Percentiles rank a stretch among this genome's conserved stretches.
These are phyloP conservation scores for Nyctalus aviator DNA, from an alignment of 2,797 vertebrate species.

Conservation along the genomic window DNA sequence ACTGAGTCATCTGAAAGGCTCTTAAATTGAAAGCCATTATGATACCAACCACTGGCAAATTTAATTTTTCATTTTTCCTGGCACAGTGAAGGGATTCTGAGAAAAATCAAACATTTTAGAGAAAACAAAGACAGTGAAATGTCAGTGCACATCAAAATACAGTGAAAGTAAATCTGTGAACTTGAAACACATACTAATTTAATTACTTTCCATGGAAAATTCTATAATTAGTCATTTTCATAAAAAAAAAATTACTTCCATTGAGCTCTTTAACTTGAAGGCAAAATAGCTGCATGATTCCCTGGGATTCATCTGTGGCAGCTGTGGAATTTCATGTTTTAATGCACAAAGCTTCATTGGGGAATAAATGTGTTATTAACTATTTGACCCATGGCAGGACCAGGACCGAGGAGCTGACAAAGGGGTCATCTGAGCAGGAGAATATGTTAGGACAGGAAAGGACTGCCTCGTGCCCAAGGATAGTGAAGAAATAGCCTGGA, in stretches of 20 bases:
- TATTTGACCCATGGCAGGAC: background rate
- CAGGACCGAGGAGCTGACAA: background rate
- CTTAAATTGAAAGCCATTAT: background rate
- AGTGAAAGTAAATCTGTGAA: background rate
- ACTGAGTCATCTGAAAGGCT: background rate
- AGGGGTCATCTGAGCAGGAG: background rate
- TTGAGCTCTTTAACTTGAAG: constrained; percentile 27
- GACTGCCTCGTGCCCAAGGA: background rate
- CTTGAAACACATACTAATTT: background rate
- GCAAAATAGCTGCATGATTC: background rate
- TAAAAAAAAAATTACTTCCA: background rate
- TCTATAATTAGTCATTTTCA: background rate
- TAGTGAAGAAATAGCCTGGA: background rate
- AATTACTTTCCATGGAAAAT: constrained; percentile 49
- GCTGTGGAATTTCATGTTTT: background rate
- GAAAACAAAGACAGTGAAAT: background rate
- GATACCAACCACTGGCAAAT: background rate
- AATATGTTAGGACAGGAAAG: background rate
- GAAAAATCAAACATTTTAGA: background rate
- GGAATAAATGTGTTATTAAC: background rate
- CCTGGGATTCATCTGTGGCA: background rate
- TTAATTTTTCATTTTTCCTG: background rate
- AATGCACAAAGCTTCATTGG: background rate
- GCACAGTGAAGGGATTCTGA: background rate
- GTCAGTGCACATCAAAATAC: background rate